Percentiles rank a stretch among this genome's conserved stretches.
These are phyloP conservation scores for Trichonephila inaurata DNA, from an alignment of 1,140 invertebrate species.

Conservation along the genomic window DNA sequence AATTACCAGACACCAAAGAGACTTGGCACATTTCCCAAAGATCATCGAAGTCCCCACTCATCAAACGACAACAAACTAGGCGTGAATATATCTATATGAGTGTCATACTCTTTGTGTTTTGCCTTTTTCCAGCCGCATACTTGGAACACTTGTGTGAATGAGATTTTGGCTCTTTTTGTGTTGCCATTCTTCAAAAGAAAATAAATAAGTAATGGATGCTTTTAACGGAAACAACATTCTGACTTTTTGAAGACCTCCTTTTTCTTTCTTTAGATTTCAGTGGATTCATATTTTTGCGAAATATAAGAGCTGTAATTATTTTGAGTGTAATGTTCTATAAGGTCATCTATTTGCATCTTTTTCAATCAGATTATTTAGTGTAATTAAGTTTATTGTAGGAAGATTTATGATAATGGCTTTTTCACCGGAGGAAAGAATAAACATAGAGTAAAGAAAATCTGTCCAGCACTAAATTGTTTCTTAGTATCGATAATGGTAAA, in stretches of 20 bases:
- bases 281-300: background rate
- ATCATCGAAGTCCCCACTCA: background rate
- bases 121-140: background rate
- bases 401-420: background rate
- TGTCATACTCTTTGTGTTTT: background rate
- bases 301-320: background rate
- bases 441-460: too few species aligned
- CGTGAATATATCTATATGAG: constrained; percentile 29
- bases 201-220: constrained; percentile 21
- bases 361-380: constrained; percentile 1
- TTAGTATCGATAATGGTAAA: too few species aligned
- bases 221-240: constrained; percentile 14
- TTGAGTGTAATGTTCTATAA: background rate
- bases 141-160: constrained; percentile 33
- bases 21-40: constrained; percentile 64
- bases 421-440: too few species aligned
- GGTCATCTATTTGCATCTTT: background rate
- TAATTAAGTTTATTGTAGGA: background rate
- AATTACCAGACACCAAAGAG: constrained; percentile 59
- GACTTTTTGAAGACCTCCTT: background rate
- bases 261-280: background rate
- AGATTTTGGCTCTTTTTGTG: constrained; percentile 1
- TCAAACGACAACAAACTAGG: constrained; percentile 19
- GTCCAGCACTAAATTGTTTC: too few species aligned
- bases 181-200: background rate